Conservation (phyloP, 1,140 invertebrate genomes). For the Pectinophora gossypiella region DNA sequence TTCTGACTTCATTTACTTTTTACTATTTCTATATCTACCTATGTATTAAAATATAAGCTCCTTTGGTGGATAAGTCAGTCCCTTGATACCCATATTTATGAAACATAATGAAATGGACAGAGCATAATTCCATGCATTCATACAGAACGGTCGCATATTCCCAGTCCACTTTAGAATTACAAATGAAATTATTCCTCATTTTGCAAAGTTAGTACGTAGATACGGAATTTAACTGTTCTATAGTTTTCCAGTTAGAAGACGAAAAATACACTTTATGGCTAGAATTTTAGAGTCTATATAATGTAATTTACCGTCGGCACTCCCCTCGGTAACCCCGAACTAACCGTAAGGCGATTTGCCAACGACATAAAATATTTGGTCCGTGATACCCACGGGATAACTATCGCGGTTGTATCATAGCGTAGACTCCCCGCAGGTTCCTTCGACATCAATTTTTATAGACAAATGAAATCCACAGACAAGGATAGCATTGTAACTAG, state of each 20-base stretch:
- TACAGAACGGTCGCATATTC: neutral
- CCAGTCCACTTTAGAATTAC: neutral
- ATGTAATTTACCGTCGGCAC: neutral
- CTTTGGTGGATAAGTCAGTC: too few species aligned
- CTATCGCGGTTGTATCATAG: constrained; percentile 8
- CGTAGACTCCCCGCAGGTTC: constrained; percentile 3
- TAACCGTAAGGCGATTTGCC: constrained; percentile 11
- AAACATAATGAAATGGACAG: neutral
- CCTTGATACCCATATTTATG: neutral
- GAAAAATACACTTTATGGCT: neutral
- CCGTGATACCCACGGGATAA: constrained; percentile 7
- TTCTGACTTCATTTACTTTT: too few species aligned
- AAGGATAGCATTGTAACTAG: too few species aligned
- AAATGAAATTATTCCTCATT: neutral
- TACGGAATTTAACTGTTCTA: too few species aligned
- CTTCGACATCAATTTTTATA: too few species aligned
- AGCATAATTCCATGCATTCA: neutral
- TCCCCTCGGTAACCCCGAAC: neutral
- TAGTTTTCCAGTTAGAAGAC: too few species aligned
- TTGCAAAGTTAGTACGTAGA: too few species aligned
- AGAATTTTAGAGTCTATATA: neutral
- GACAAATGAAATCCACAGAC: too few species aligned
- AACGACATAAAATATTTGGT: constrained; percentile 17
- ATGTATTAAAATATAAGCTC: too few species aligned
- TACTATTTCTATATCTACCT: too few species aligned